Conservation (phyloP, 2,113 vertebrate genomes). For the Pteropus alecto region DNA sequence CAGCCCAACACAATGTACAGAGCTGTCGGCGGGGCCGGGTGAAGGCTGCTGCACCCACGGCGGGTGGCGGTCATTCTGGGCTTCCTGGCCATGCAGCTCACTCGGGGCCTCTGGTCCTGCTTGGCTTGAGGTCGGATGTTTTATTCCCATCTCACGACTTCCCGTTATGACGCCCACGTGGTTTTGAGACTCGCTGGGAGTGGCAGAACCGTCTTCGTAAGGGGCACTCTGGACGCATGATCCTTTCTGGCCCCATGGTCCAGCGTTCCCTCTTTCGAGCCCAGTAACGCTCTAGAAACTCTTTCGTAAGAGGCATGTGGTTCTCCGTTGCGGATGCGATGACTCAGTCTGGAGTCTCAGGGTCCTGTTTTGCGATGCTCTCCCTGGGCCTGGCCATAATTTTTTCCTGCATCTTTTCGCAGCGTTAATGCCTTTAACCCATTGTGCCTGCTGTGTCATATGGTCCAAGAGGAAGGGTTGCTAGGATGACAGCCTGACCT, state of each 20-base stretch:
- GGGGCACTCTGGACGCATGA: fast-evolving
- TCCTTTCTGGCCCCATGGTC: fast-evolving
- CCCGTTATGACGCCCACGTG: fast-evolving
- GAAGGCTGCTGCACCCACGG: fast-evolving
- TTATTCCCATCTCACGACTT: no score
- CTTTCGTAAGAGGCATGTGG: fast-evolving
- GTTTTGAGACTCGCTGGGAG: no score
- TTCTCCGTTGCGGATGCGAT: fast-evolving
- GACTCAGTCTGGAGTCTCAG: not conserved
- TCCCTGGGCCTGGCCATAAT: not conserved
- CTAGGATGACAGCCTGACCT: not conserved
- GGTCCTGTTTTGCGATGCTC: not conserved
- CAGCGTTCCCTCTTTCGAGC: not conserved
- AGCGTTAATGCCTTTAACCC: not conserved
- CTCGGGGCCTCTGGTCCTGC: no score
- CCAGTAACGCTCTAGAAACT: fast-evolving
- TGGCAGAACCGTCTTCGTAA: not conserved
- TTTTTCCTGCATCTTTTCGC: no score
- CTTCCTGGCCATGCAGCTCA: not conserved
- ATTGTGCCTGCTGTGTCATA: no score
- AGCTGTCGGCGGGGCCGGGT: no score
- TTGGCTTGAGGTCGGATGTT: not conserved
- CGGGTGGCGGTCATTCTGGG: not conserved
- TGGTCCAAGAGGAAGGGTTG: no score
- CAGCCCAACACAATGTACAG: no score